Base-by-base conservation (phyloP, 2,888 invertebrate species). In the Incurvaria masculella region DNA sequence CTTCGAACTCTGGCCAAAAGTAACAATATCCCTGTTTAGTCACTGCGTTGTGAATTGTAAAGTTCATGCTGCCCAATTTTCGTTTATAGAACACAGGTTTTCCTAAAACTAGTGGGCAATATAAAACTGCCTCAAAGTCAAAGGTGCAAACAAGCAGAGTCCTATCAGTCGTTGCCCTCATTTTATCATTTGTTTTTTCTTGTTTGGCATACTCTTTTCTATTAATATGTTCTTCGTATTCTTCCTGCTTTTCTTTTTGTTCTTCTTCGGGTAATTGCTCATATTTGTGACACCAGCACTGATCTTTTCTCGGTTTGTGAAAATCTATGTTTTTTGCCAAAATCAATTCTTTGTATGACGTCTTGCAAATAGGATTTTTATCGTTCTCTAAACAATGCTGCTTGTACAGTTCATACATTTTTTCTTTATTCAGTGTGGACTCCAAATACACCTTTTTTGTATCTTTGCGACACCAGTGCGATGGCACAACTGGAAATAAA, bases 131-230 rank as follows among this genome's bases (percentile, higher is more conserved):
- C 44, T 51, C 50, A 49, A 54, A 52, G 39, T 54, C 52, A 52
- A 52, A 54, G 48, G 54, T 54, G 41, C 52, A 54, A 42, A 52
- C 50, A 46, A n/a, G n/a, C n/a, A n/a, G n/a, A n/a, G n/a, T n/a
- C n/a, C n/a, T n/a, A n/a, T n/a, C n/a, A n/a, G n/a, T 52, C 47
- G 40, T 52, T 49, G 51, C 51, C 44, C 49, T 49, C 2, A 45
- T 50, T 50, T 50, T 47, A 42, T 47, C 47, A 21, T 42, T 23
- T 33, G 50, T 51, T 27, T 51, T 51, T 47, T 53, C 53, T 53
- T 53, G 50, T 41, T 49, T 43, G 27, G 52, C 50, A 51, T 49
- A 50, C 19, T 47, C 42, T 47, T 47, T 47, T 42, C 23, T 47
- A 18, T 42, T 43, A 42, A 48, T 23, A 51, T 53, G 51, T 27